Percentiles rank a stretch among this genome's conserved stretches.
phyloP scores from a whole-genome alignment of 1,140 invertebrate species.

The Caenorhabditis briggsae region DNA sequence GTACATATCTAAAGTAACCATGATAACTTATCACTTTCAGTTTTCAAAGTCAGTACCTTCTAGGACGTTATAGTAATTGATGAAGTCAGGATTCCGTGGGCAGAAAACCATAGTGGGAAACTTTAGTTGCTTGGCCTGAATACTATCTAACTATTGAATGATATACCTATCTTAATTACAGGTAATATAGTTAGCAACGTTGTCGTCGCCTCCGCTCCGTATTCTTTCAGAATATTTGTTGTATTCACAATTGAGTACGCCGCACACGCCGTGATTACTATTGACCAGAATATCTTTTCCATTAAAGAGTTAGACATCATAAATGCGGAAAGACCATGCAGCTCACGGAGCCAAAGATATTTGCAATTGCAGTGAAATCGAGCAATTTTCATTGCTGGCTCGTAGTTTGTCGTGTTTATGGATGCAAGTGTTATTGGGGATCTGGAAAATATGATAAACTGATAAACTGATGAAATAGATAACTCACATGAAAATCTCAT shows the following conservation, averaged over 20 bases:
- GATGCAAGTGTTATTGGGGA: conserved; percentile 11
- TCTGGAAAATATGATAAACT: not conserved
- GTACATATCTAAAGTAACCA: conserved; percentile 8
- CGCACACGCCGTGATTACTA: conserved; percentile 35
- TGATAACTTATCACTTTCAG: not conserved
- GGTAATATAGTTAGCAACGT: conserved; percentile 50
- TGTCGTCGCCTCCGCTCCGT: conserved; percentile 36
- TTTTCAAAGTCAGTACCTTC: not conserved
- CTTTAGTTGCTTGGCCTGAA: conserved; percentile 32
- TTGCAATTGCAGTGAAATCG: conserved; percentile 57
- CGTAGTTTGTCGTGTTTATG: conserved; percentile 1
- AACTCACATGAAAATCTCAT: conserved; percentile 31
- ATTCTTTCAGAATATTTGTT: conserved; percentile 29
- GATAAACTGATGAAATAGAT: not conserved
- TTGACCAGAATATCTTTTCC: conserved; percentile 50
- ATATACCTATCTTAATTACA: not conserved
- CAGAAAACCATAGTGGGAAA: conserved; percentile 60
- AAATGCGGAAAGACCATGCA: conserved; percentile 51
- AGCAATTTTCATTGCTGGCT: conserved; percentile 41
- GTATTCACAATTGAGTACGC: conserved; percentile 48
- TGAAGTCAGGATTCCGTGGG: conserved; percentile 36
- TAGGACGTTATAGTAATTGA: conserved; percentile 22
- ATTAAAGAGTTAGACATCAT: conserved; percentile 61
- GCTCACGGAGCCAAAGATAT: conserved; percentile 59
- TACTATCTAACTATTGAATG: too few species aligned